A percentile compares a stretch with the other conserved stretches of the same genome.
Conservation (phyloP, 2,113 vertebrate species). For the Melanocharis versteri region DNA sequence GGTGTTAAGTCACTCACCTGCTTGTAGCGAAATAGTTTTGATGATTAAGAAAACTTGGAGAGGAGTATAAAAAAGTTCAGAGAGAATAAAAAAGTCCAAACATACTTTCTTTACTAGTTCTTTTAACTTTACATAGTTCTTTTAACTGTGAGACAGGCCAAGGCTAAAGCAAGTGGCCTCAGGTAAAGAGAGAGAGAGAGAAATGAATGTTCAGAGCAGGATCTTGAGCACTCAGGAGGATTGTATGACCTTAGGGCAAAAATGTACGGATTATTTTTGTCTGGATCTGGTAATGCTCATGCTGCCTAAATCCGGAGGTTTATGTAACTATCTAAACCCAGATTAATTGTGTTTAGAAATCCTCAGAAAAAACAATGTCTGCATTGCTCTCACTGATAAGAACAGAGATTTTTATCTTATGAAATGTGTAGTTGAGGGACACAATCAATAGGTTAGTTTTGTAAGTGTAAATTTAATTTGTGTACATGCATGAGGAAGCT, state of each 20-base stretch:
- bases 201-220: neutral
- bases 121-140: neutral
- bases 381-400: neutral
- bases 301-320: constrained; percentile 2
- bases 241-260: neutral
- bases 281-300: neutral
- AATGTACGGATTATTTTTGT: neutral
- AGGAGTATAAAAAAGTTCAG: neutral
- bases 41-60: neutral
- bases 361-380: neutral
- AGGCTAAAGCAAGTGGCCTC: neutral
- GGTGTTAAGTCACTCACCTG: neutral
- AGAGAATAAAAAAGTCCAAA: neutral
- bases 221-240: neutral
- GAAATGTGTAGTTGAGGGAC: neutral
- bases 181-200: neutral
- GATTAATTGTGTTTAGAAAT: constrained; percentile 41
- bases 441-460: neutral
- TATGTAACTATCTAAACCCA: constrained; percentile 25
- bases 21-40: neutral
- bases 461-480: neutral
- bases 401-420: neutral
- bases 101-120: neutral
- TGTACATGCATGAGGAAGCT: neutral
- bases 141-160: neutral